Evolutionary conservation across 2,888 invertebrate species (phyloP).

Genomic region (Mycalesis mineus): DNA sequence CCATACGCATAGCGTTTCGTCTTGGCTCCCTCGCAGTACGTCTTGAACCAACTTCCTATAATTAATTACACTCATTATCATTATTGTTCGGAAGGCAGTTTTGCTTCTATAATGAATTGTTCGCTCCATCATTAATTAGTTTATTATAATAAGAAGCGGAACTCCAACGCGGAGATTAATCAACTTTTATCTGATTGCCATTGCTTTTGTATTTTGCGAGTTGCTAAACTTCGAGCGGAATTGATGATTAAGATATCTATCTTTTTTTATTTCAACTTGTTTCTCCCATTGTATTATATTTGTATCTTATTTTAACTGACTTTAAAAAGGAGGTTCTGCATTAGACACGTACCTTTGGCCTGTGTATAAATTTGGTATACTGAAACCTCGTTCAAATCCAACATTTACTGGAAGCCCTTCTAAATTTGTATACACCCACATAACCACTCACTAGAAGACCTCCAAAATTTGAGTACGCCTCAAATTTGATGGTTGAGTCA

Average conservation of each 20-base stretch:
- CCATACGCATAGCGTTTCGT: not conserved
- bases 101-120: constrained; percentile 78
- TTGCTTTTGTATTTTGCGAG: constrained; percentile 49
- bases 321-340: no score
- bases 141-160: constrained; percentile 76
- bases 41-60: constrained; percentile 76
- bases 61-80: constrained; percentile 79
- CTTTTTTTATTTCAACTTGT: constrained; percentile 2
- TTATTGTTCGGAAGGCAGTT: constrained; percentile 79
- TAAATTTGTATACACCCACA: no score
- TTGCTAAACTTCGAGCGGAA: constrained; percentile 25
- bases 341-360: no score
- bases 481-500: no score
- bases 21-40: constrained; percentile 52
- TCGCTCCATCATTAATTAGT: constrained; percentile 77
- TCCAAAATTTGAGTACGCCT: no score
- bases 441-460: no score
- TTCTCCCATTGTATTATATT: not conserved
- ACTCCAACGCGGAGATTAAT: constrained; percentile 71
- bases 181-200: constrained; percentile 72
- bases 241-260: constrained; percentile 20
- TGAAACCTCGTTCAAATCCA: no score
- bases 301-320: no score
- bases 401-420: no score
- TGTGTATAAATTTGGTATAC: no score